These are phyloP conservation scores for Rhinoraja longicauda DNA, from an alignment of 2,797 vertebrate genomes.

Conservation along the genomic window DNA sequence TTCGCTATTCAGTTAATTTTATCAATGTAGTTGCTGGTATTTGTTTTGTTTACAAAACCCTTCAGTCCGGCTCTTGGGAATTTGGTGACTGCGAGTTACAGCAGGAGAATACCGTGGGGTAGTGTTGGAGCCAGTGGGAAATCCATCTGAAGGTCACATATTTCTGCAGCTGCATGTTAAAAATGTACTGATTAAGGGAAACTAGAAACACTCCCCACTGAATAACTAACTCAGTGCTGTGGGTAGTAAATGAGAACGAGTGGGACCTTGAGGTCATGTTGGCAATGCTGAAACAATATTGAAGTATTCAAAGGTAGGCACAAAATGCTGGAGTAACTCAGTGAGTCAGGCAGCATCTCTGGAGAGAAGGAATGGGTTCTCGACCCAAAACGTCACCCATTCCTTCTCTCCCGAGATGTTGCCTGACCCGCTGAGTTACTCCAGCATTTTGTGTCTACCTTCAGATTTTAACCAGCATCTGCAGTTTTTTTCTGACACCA, in stretches of 20 bases:
- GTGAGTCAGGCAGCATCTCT: too few species aligned
- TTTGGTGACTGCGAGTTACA: constrained; percentile 4
- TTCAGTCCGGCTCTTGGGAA: background rate
- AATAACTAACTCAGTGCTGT: background rate
- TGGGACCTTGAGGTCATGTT: background rate
- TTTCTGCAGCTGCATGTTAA: background rate
- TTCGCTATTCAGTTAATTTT: background rate
- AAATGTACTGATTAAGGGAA: background rate
- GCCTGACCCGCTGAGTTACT: too few species aligned
- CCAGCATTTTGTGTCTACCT: too few species aligned
- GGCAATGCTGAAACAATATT: background rate
- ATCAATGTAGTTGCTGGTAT: background rate
- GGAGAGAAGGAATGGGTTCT: too few species aligned
- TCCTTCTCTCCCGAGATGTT: too few species aligned
- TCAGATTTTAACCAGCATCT: too few species aligned
- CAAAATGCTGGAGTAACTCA: too few species aligned
- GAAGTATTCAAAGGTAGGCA: too few species aligned
- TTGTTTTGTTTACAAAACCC: background rate
- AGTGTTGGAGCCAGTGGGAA: constrained; percentile 5
- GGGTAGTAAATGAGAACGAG: background rate
- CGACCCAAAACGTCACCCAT: too few species aligned
- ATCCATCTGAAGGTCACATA: background rate
- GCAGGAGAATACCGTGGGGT: background rate
- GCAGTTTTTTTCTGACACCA: too few species aligned
- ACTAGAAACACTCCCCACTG: background rate